Base-by-base conservation (phyloP, 2,113 vertebrate genomes). In the Chaetodon trifascialis region DNA sequence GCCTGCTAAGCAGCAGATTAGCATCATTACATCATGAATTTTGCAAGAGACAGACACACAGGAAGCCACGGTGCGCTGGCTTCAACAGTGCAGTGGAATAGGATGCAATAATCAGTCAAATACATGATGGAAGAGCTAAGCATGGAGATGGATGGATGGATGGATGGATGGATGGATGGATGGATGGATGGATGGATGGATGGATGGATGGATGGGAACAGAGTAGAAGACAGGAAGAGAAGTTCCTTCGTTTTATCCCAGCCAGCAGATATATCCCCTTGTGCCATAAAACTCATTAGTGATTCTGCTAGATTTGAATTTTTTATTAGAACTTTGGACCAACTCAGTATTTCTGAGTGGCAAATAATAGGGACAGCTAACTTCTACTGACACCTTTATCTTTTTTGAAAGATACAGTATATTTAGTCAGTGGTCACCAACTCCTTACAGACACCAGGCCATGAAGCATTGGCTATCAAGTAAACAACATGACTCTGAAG, bases 21-120 rank as follows among this genome's bases (percentile, higher is more conserved):
- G 52, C 59, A 80, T 79, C n/a, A 69, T 83, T 73, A 67, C 67
- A 84, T 83, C 79, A 67, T 81, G 47, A 80, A 78, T 85, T 76
- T 85, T 78, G 74, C 72, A 83, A 63, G 40, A 65, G 19, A 47
- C 11, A 46, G 60, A 42, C 16, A 52, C 44, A 44, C 23, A 63
- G 30, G 11, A 23, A 54, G 62, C 62, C 38, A 64, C 40, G 34
- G 65, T 51, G 47, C n/a, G 1, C 47, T 40, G 15, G 47, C 54
- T 3, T 38, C 47, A 62, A 70, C 80, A n/a, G n/a, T 7, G 12
- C 15, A n/a, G 36, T 9, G 16, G 21, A 16, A 16, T 14, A 5
- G 6, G 5, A 23, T 4, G 7, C 64, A 14, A 44, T 62, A 49
- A 34, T 47, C 16, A 66, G 11, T 21, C 7, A 12, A n/a, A 36